Conservation (phyloP, 2,113 vertebrate genomes). For the Corythaixoides concolor region DNA sequence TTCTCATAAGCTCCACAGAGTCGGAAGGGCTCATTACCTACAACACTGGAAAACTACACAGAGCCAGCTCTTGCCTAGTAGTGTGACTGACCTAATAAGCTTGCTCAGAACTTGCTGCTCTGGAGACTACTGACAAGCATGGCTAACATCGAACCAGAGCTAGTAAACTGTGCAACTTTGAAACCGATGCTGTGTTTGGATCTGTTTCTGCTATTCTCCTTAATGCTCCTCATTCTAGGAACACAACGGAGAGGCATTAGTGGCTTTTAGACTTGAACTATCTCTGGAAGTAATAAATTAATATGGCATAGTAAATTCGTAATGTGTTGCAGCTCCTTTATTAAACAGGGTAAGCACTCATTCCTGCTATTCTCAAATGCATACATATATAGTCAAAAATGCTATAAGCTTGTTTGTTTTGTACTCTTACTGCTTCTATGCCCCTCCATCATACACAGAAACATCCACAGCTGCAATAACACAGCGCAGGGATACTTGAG, state of each 20-base stretch:
- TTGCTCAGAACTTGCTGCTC: background rate
- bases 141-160: background rate
- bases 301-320: background rate
- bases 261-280: background rate
- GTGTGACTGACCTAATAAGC: background rate
- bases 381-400: background rate
- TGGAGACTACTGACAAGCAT: background rate
- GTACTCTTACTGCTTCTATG: background rate
- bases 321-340: background rate
- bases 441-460: background rate
- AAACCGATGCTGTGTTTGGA: background rate
- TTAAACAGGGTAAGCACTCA: background rate
- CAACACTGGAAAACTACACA: background rate
- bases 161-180: background rate
- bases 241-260: background rate
- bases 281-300: background rate
- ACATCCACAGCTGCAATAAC: accelerated
- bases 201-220: background rate
- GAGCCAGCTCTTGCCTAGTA: background rate
- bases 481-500: background rate
- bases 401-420: background rate
- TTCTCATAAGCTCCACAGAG: background rate
- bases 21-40: background rate
- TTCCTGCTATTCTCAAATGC: background rate
- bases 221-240: background rate